Conservation (phyloP, 1,140 invertebrate species). For the Lucilia cuprina region DNA sequence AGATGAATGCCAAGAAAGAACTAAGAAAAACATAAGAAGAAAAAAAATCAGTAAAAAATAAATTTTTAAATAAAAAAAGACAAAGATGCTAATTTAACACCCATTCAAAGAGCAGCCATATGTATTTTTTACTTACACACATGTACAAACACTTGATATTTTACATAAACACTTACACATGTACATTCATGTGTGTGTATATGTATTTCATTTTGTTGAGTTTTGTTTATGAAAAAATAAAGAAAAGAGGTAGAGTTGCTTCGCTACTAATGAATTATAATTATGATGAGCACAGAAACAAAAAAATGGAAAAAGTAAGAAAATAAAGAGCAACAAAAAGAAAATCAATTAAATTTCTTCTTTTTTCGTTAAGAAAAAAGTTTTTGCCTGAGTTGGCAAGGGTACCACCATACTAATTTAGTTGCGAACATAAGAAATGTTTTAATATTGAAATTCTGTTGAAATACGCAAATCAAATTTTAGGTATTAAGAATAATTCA, state of each 20-base stretch:
- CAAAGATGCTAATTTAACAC: slow-evolving; percentile 32
- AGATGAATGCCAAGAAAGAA: neutral
- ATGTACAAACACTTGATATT: neutral
- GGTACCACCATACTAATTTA: neutral
- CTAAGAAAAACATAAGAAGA: neutral
- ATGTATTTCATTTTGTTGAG: neutral
- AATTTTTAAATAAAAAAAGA: slow-evolving; percentile 1
- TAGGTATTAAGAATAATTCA: no score
- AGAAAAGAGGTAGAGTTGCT: neutral
- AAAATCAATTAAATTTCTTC: slow-evolving; percentile 11
- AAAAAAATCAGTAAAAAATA: neutral
- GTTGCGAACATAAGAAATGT: no score
- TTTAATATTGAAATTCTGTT: neutral
- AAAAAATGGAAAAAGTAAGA: neutral
- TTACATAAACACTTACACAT: neutral
- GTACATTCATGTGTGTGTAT: neutral
- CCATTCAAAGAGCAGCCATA: slow-evolving; percentile 21
- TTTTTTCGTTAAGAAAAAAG: neutral
- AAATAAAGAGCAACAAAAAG: neutral
- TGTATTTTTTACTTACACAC: neutral
- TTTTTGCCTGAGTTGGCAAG: slow-evolving; percentile 4
- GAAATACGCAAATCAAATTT: neutral
- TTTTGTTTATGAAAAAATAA: neutral
- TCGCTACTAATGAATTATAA: slow-evolving; percentile 32
- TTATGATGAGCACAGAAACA: slow-evolving; percentile 9